Evolutionary conservation across 2,888 invertebrate species (phyloP).

Genomic region (Subacronicta megacephala): DNA sequence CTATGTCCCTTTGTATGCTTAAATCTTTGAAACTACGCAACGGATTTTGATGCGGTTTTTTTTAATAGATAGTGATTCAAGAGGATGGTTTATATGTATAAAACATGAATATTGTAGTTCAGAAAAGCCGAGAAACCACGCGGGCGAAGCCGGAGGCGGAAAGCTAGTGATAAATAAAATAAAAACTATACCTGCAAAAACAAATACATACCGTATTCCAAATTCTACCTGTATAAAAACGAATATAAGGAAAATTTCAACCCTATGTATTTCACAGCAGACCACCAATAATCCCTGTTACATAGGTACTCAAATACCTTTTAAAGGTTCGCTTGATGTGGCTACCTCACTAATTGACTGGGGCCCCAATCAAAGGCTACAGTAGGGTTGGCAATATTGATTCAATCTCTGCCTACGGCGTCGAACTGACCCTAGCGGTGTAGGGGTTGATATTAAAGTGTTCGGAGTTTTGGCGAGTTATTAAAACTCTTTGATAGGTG

Average conservation of each 20-base stretch:
- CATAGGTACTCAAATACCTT: constrained; percentile 8
- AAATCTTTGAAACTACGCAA: too few relatives aligned
- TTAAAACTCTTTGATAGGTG: constrained; percentile 44
- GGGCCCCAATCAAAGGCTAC: constrained; percentile 30
- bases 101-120: too few relatives aligned
- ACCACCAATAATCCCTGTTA: constrained; percentile 12
- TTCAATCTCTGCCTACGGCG: constrained; percentile 31
- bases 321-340: constrained; percentile 29
- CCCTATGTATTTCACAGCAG: constrained; percentile 7
- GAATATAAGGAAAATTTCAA: constrained; percentile 1
- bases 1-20: too few relatives aligned
- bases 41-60: too few relatives aligned
- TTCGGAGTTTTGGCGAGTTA: constrained; percentile 12
- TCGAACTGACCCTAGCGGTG: constrained; percentile 19
- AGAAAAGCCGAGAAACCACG: too few relatives aligned
- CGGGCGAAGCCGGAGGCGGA: too few relatives aligned
- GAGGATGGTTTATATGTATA: too few relatives aligned
- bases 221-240: constrained; percentile 3
- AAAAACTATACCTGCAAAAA: too few relatives aligned
- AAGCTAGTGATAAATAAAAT: background rate
- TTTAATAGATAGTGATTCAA: too few relatives aligned
- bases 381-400: constrained; percentile 35
- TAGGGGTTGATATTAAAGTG: constrained; percentile 3
- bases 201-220: too few relatives aligned
- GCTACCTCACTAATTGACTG: constrained; percentile 39